Evolutionary conservation across 2,888 invertebrate species (phyloP), one percentile per base, ranked within the genome.

Genomic region (Hartigia nigra): DNA sequence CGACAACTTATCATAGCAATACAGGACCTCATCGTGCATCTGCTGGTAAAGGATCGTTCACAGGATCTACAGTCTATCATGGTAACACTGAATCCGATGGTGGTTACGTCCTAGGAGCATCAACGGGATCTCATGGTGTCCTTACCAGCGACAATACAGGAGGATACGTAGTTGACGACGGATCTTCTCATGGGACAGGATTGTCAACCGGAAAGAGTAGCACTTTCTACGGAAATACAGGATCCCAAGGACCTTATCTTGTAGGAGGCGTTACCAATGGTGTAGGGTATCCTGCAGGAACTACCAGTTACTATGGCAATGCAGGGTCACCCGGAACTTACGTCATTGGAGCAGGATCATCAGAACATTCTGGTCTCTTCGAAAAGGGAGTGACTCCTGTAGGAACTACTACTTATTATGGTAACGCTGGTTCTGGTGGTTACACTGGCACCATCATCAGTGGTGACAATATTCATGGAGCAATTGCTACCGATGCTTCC

Each of bases 391-490:
- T 35, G 31, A 39, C 75, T 72, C 75, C 76, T n/a, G 72, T 75
- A 32, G 78, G 75, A 70, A 78, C 78, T 31, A 76, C 76, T n/a
- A 78, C 78, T 32, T 76, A 76, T 55, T 74, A 79, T 69, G 79
- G 79, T 14, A 79, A 79, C 4, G 11, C 76, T 12, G 74, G 80
- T 55, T 74, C 70, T 32, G 77, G 36, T 70, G 77, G 77, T 31
- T 35, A 55, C 14, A 35, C 72, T 69, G 69, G 76, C 14, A 34
- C 76, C 11, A 81, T 84, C 69, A 12, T 81, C 12, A 83, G 81
- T 37, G 88, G 84, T 23, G 77, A 77, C 12, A 81, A 70, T 12
- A 69, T 79, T 2, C 82, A 84, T 9, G 85, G 84, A 69, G 75
- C 80, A 12, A 80, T 84, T 12, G 34, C 77, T 14, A 85, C 84